Evolutionary conservation across 2,888 invertebrate genomes (phyloP).

Genomic region (Eupithecia subumbrata): DNA sequence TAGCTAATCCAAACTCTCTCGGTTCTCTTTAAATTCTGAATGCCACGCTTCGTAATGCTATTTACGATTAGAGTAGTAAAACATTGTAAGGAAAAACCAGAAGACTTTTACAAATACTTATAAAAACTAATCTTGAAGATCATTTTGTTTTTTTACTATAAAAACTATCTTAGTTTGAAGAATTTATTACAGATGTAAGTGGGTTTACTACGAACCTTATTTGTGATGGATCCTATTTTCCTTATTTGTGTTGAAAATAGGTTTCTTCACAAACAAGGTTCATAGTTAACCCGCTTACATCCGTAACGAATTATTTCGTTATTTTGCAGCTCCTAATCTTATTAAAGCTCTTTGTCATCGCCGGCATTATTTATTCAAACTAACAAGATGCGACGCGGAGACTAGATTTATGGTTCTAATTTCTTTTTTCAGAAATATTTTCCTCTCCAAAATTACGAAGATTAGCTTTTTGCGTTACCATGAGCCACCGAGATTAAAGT

Average conservation of each 20-base stretch:
- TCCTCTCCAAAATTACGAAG: constrained; percentile 20
- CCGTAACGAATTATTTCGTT: background rate
- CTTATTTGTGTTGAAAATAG: too few relatives aligned
- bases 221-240: too few relatives aligned
- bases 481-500: background rate
- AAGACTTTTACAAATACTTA: background rate
- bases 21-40: background rate
- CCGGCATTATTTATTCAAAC: constrained; percentile 42
- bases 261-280: too few relatives aligned
- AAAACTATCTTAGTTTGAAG: too few relatives aligned
- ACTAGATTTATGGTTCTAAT: constrained; percentile 50
- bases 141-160: too few relatives aligned
- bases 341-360: constrained; percentile 37
- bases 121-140: background rate
- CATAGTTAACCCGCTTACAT: too few relatives aligned
- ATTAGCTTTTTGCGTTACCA: background rate
- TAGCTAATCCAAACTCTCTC: background rate
- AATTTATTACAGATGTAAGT: too few relatives aligned
- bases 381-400: constrained; percentile 44
- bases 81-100: background rate
- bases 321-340: constrained; percentile 23
- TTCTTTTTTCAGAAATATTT: constrained; percentile 48
- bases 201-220: too few relatives aligned
- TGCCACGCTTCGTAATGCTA: background rate
- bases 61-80: background rate